Evolutionary conservation across 2,888 invertebrate species (phyloP).

Genomic region (Zhuqinia jingwanae): DNA sequence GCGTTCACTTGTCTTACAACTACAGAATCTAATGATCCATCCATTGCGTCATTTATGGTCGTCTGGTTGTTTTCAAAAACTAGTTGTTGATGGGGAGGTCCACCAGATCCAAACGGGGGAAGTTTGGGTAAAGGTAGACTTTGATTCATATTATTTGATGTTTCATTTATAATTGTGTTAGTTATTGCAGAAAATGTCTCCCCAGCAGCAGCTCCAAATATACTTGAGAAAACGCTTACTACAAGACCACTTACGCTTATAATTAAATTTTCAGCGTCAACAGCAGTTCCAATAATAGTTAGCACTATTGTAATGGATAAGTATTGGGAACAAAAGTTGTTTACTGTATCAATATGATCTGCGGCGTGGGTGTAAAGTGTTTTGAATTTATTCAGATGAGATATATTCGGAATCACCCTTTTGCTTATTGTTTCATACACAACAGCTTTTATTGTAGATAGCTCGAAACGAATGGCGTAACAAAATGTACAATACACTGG

Average conservation of each 20-base stretch:
- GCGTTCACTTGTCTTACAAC: slow-evolving; percentile 64
- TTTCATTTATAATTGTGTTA: not conserved
- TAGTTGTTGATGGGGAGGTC: too few relatives aligned
- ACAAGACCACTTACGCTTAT: not conserved
- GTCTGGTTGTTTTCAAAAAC: too few relatives aligned
- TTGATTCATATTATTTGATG: too few relatives aligned
- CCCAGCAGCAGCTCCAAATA: slow-evolving; percentile 5
- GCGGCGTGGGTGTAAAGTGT: slow-evolving; percentile 69
- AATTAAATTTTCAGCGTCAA: slow-evolving; percentile 25
- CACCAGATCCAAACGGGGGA: too few relatives aligned
- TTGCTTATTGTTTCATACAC: slow-evolving; percentile 63
- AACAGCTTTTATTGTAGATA: slow-evolving; percentile 56
- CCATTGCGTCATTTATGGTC: not conserved
- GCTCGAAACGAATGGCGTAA: slow-evolving; percentile 70
- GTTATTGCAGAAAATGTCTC: not conserved
- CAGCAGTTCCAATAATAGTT: slow-evolving; percentile 25
- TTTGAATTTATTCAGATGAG: slow-evolving; percentile 72
- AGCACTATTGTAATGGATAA: slow-evolving; percentile 64
- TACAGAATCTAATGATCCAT: slow-evolving; percentile 1
- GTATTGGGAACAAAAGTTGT: slow-evolving; percentile 66
- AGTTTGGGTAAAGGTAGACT: too few relatives aligned
- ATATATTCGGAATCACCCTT: slow-evolving; percentile 42
- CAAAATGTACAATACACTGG: slow-evolving; percentile 73
- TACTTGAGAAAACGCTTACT: not conserved
- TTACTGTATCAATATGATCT: slow-evolving; percentile 67